Evolutionary conservation across 2,113 vertebrate species (phyloP), one percentile per base, ranked within the genome.

Genomic region (Pelvicachromis taeniatus): DNA sequence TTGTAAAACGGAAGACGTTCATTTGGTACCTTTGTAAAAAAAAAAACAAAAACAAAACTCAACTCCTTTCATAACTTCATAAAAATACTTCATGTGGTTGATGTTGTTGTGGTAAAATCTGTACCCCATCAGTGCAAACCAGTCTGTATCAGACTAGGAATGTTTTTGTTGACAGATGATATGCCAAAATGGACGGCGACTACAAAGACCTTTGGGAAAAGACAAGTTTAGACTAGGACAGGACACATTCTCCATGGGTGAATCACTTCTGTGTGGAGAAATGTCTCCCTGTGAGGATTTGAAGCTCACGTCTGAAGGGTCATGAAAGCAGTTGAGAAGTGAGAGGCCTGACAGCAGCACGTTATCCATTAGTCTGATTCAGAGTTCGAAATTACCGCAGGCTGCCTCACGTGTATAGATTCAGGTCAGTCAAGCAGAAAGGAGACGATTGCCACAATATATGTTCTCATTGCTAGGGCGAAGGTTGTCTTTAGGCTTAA

Each of bases 141-240:
- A 55, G 77, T 80, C 63, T 21, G 35, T 11, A 78, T 82, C 42
- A 54, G 45, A 63, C 16, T 6, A 35, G 54, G 58, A 78, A 53
- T 81, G 70, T 81, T 63, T 78, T 70, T 85, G 87, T 83, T 81
- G 84, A 85, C 85, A 68, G 70, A 81, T 58, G 75, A 83, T 29
- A 50, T 35, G 77, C 10, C n/a, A 40, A 13, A 75, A 42, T 13
- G 78, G 63, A 89, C 33, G 73, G 55, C 17, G 12, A 45, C 35
- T 81, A 55, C 77, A 65, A 79, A 85, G 80, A 89, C 80, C 83
- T 88, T 19, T 80, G 56, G 33, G 63, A 78, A 45, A 23, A 73
- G 91, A 83, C 87, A 88, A 90, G 94, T 92, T 89, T 65, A 45
- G 88, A 89, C 91, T 83, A 4, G 80, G 90, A 81, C 85, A 29